Evolutionary conservation across 2,113 vertebrate genomes (phyloP).

Genomic region (Tonatia bakeri): DNA sequence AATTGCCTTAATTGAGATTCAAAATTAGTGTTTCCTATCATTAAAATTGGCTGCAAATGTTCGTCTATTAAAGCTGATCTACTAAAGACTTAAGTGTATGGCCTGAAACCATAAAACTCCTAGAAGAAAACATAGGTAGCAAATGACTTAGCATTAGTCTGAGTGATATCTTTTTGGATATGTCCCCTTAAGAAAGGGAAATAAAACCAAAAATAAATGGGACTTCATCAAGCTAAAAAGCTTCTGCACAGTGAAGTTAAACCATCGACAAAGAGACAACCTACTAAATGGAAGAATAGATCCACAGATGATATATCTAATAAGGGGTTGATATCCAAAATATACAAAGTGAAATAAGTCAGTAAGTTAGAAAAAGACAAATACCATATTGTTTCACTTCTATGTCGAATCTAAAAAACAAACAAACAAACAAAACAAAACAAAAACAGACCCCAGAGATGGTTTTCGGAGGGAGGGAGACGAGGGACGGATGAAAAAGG

Average conservation of each 20-base stretch:
- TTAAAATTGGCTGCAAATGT: not conserved
- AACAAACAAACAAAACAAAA: not conserved
- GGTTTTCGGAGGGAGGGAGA: not conserved
- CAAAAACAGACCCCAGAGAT: not conserved
- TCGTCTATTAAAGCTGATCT: not conserved
- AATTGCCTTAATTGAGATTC: not conserved
- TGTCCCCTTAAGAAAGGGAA: not conserved
- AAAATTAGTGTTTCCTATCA: not conserved
- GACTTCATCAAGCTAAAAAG: not conserved
- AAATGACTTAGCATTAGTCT: not conserved
- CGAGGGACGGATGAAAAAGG: not conserved
- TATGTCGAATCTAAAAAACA: not conserved
- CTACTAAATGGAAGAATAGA: not conserved
- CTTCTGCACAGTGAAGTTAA: not conserved
- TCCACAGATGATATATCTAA: not conserved
- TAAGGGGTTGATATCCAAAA: not conserved
- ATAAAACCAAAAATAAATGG: not conserved
- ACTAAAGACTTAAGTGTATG: not conserved
- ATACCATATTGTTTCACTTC: not conserved
- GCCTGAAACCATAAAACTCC: not conserved
- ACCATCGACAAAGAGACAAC: not conserved
- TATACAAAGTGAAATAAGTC: not conserved
- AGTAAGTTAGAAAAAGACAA: not conserved
- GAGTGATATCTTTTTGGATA: not conserved
- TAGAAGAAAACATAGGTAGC: not conserved